Evolutionary conservation across 2,888 invertebrate genomes (phyloP), one percentile per base, ranked within the genome.

Genomic region (Lasioglossum pauxillum): DNA sequence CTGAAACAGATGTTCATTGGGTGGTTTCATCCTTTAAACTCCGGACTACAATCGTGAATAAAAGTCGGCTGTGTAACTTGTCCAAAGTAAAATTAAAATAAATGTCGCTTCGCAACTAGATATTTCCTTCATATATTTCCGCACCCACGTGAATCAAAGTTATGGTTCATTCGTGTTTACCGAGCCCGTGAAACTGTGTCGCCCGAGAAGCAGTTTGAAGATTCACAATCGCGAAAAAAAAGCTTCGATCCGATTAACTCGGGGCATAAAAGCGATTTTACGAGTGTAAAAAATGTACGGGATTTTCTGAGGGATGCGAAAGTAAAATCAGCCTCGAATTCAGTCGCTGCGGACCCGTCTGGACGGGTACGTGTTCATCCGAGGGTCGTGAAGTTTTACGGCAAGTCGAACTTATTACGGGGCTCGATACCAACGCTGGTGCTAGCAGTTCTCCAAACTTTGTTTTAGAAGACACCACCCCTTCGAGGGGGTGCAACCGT

Each of bases 381-480:
- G 12, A 19, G 27, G 19, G 67, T 31, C 8, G 19, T 16, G n/a
- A 69, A 60, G 38, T 71, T 83, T 83, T 75, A 82, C 71, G 75
- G 41, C 31, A 64, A 72, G n/a, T 81, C 35, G 49, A 80, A 75
- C 71, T 84, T 75, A 72, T 80, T 72, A 80, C 71, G 14, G 60
- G 27, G 60, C 14, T 60, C 60, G 60, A 60, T 60, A 60, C 4
- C 53, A 23, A 49, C 46, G 35, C 64, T 19, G 80, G 72, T 80
- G 75, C 60, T 60, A 60, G 49, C 35, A 69, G 60, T 38, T 60
- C 16, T 38, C 0, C 57, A 31, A 44, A 83, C 75, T 83, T 80
- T 60, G 75, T 57, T 80, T 80, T 71, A 75, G 57, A 14, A 71
- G 83, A 80, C 74, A 82, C 80, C 69, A 53, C 27, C 60, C 60